Percentiles rank a stretch among this genome's conserved stretches.
Evolutionary conservation across 2,888 invertebrate genomes (phyloP).

Genomic region (Candidula unifasciata): DNA sequence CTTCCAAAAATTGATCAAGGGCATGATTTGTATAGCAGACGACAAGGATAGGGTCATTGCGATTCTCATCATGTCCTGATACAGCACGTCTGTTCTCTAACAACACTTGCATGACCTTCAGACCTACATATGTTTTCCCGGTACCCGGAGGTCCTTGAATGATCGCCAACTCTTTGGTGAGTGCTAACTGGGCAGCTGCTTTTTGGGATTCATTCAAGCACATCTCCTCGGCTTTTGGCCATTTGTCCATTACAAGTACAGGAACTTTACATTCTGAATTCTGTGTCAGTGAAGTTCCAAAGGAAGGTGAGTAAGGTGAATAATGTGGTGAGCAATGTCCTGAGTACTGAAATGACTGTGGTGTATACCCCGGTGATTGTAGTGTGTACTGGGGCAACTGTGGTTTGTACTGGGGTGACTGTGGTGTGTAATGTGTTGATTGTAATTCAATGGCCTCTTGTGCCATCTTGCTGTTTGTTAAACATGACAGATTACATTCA

Average conservation of each 20-base stretch:
- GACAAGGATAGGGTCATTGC: slow-evolving; percentile 32
- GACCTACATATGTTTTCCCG: slow-evolving; percentile 89
- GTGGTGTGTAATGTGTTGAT: too few relatives aligned
- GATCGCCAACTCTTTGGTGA: slow-evolving; percentile 73
- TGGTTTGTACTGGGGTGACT: too few relatives aligned
- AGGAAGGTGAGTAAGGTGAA: too few relatives aligned
- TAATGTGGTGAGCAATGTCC: too few relatives aligned
- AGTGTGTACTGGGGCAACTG: too few relatives aligned
- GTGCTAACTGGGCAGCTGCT: slow-evolving; percentile 69
- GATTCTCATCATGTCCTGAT: not conserved
- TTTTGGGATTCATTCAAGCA: slow-evolving; percentile 70
- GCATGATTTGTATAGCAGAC: slow-evolving; percentile 74
- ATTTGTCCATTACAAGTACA: slow-evolving; percentile 43
- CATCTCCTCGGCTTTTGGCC: slow-evolving; percentile 65
- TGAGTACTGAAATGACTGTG: too few relatives aligned
- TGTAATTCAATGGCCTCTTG: too few relatives aligned
- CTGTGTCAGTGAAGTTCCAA: too few relatives aligned
- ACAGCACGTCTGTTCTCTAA: slow-evolving; percentile 81
- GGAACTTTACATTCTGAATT: slow-evolving; percentile 9
- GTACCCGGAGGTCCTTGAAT: slow-evolving; percentile 87
- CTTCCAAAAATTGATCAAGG: slow-evolving; percentile 73
- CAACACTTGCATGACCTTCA: slow-evolving; percentile 84
- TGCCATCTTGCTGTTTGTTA: slow-evolving; percentile 49
- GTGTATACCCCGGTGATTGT: too few relatives aligned
- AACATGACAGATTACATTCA: slow-evolving; percentile 22